Evolutionary conservation across 1,140 invertebrate genomes (phyloP), one percentile per base, ranked within the genome.

Genomic region (Stenopsyche tienmushanensis): DNA sequence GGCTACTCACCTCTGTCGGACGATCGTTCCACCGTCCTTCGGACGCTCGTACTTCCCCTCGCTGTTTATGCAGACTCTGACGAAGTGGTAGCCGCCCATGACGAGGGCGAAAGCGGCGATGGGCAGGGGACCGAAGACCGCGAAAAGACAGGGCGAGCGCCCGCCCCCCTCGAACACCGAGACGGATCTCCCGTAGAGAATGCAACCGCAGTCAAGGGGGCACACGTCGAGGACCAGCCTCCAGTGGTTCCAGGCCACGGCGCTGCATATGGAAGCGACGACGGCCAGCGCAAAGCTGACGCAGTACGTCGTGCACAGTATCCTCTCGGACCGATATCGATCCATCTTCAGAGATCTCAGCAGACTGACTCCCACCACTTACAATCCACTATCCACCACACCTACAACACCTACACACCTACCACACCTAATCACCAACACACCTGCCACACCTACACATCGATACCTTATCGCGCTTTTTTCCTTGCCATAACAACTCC

Each of bases 211-310:
- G 63, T 83, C 82, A 0, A 74, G 77, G 3, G 84, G 79, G 64
- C 88, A 89, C 5, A 82, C 78, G 69, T 89, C 82, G 7, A 89
- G 75, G 0, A 85, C 86, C 50, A 80, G 75, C 25, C 80, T 75
- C 88, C 88, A 90, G 72, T 89, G 83, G 21, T 84, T 78, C 82
- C 85, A 89, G 1, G 83, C 78, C 3, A 86, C 78, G 1, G 79
- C 83, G n/a, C 84, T 72, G 15, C 82, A 84, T 20, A 84, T 76
- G 52, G 83, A 76, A 9, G 84, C 83, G 3, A 83, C 70, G 3
- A 80, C 57, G 1, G 85, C 82, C 0, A 83, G 67, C 0, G 81
- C 53, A 5, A 80, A 76, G 1, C 85, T 74, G 1, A 78, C 66
- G 0, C 75, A 76, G 65, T 89, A 88, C 1, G 85, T 71, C 50